A percentile compares a stretch with the other conserved stretches of the same genome.
Evolutionary conservation across 2,888 invertebrate species (phyloP).

Genomic region (Cenopis cana): DNA sequence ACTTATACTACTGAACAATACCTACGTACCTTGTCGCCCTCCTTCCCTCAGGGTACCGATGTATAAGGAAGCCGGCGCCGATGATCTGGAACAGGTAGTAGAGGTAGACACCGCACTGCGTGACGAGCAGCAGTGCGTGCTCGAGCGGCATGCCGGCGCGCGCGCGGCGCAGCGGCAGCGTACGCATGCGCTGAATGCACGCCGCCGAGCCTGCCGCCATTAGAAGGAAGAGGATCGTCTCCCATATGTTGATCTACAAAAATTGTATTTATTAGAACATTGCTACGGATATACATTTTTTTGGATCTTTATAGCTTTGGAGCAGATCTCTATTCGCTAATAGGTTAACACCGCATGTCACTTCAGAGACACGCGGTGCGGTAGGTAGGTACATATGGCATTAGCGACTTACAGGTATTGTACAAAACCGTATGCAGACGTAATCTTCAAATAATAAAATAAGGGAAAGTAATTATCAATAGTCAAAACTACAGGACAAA

Average conservation of each 20-base stretch:
- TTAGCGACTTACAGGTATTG: too few relatives aligned
- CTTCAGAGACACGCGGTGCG: too few relatives aligned
- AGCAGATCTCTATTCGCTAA: too few relatives aligned
- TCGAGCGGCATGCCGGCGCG: conserved; percentile 84
- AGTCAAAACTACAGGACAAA: too few relatives aligned
- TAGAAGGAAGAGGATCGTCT: conserved; percentile 73
- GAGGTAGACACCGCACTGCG: conserved; percentile 92
- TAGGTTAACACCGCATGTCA: too few relatives aligned
- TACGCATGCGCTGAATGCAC: conserved; percentile 75
- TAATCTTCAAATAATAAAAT: too few relatives aligned
- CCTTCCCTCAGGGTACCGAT: conserved; percentile 67
- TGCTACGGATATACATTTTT: too few relatives aligned
- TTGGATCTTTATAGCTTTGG: too few relatives aligned
- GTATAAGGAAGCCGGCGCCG: conserved; percentile 86
- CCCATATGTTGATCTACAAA: conserved; percentile 85
- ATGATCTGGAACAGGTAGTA: conserved; percentile 92
- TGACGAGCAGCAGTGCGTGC: conserved; percentile 90
- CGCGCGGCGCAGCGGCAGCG: conserved; percentile 65
- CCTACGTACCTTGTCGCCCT: conserved; percentile 70
- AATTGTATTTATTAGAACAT: neutral
- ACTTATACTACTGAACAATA: too few relatives aligned
- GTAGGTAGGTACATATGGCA: too few relatives aligned
- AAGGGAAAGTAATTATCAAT: too few relatives aligned
- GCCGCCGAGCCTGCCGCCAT: conserved; percentile 76
- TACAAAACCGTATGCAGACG: too few relatives aligned